phyloP scores from a whole-genome alignment of 2,113 vertebrate genomes.

The Dicaeum eximium region DNA sequence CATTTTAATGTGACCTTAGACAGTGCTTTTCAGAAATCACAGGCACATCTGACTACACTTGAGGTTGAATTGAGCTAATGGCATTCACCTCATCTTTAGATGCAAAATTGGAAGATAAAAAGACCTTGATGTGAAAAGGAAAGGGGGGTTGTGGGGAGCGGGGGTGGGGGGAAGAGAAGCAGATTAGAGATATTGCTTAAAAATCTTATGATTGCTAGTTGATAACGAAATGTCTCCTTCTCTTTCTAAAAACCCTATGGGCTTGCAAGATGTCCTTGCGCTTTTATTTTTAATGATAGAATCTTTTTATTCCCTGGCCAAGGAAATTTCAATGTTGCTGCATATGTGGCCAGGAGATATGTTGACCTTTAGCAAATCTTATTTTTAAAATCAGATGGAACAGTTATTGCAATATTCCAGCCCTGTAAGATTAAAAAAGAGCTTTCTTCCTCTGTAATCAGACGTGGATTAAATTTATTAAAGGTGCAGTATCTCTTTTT shows the following conservation, averaged over 20 bases:
- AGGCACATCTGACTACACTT: slow-evolving; percentile 85
- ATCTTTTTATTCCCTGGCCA: slow-evolving; percentile 88
- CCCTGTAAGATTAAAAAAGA: slow-evolving; percentile 79
- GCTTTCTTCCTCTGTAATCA: slow-evolving; percentile 76
- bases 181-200: slow-evolving; percentile 83
- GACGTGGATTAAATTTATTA: slow-evolving; percentile 79
- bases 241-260: slow-evolving; percentile 74
- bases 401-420: slow-evolving; percentile 83
- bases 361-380: slow-evolving; percentile 90
- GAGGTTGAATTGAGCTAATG: slow-evolving; percentile 86
- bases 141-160: slow-evolving; percentile 37
- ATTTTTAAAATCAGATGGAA: slow-evolving; percentile 82
- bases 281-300: slow-evolving; percentile 88
- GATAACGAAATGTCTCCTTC: slow-evolving; percentile 83
- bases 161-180: slow-evolving; percentile 60
- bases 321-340: slow-evolving; percentile 85
- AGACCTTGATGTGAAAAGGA: slow-evolving; percentile 82
- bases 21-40: slow-evolving; percentile 80
- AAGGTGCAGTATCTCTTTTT: slow-evolving; percentile 70
- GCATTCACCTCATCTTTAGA: slow-evolving; percentile 86
- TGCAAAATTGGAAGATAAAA: slow-evolving; percentile 89
- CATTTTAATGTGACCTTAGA: slow-evolving; percentile 87
- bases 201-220: slow-evolving; percentile 80
- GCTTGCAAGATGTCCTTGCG: slow-evolving; percentile 72
- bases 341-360: slow-evolving; percentile 84